phyloP scores from a whole-genome alignment of 2,888 invertebrate species.

The Tetheella fluctuosa region DNA sequence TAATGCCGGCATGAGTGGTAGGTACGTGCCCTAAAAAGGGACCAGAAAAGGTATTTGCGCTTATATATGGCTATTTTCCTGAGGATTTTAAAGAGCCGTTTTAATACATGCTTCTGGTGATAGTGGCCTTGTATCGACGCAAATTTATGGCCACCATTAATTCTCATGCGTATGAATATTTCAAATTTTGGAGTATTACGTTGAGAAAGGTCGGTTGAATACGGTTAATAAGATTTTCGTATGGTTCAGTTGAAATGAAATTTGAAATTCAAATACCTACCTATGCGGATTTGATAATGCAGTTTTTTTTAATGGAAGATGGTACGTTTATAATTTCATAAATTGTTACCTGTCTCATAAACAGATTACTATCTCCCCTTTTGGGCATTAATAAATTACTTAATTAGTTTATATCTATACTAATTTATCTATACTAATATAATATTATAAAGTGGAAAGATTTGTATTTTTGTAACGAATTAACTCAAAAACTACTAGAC shows the following conservation, averaged over 20 bases:
- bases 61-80: slow-evolving; percentile 32
- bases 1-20: slow-evolving; percentile 35
- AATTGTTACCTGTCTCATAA: too few species aligned
- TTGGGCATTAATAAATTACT: too few species aligned
- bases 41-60: slow-evolving; percentile 34
- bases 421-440: too few species aligned
- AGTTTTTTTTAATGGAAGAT: not conserved
- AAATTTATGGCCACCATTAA: slow-evolving; percentile 45
- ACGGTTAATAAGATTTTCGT: slow-evolving; percentile 39
- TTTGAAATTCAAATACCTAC: slow-evolving; percentile 11
- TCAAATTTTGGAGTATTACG: slow-evolving; percentile 17
- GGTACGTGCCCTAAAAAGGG: slow-evolving; percentile 37
- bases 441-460: too few species aligned
- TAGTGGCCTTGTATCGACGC: slow-evolving; percentile 33
- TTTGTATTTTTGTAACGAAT: too few species aligned
- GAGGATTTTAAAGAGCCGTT: slow-evolving; percentile 38
- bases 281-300: not conserved
- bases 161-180: slow-evolving; percentile 34
- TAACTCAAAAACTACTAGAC: too few species aligned
- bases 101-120: slow-evolving; percentile 38
- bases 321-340: too few species aligned
- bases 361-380: too few species aligned
- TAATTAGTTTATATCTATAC: too few species aligned
- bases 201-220: not conserved
- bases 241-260: slow-evolving; percentile 33